These are phyloP conservation scores for Smutsia gigantea DNA, from an alignment of 2,797 vertebrate species.

Conservation along the genomic window DNA sequence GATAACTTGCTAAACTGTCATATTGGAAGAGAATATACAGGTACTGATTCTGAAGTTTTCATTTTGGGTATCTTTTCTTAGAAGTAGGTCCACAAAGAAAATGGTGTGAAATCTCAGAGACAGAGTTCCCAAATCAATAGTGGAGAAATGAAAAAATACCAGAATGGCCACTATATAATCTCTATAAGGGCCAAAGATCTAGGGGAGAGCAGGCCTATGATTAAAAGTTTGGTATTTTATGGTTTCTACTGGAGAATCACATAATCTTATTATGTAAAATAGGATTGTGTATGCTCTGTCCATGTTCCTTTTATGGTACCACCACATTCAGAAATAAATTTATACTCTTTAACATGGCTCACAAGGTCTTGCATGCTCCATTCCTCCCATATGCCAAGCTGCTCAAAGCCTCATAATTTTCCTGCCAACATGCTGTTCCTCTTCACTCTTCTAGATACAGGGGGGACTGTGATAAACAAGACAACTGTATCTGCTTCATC, in stretches of 20 bases:
- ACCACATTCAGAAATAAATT: neutral
- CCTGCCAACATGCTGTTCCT: neutral
- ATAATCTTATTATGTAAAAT: neutral
- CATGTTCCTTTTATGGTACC: neutral
- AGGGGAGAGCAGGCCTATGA: rapidly evolving
- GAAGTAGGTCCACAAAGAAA: neutral
- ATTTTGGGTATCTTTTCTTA: neutral
- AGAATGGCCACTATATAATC: neutral
- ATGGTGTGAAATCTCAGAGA: neutral
- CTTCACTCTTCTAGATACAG: neutral
- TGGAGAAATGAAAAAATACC: neutral
- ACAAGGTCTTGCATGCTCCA: neutral
- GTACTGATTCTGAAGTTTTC: neutral
- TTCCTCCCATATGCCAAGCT: neutral
- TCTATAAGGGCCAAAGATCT: neutral
- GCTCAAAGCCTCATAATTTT: neutral
- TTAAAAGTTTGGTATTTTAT: neutral
- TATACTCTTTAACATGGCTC: neutral
- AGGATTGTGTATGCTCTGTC: neutral
- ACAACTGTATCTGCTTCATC: no score
- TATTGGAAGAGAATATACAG: neutral
- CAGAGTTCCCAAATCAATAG: neutral
- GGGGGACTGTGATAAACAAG: neutral
- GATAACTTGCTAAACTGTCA: neutral
- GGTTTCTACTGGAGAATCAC: neutral